A percentile compares a stretch with the other conserved stretches of the same genome.
phyloP scores from a whole-genome alignment of 2,888 invertebrate genomes.

The Ectemnius cavifrons region DNA sequence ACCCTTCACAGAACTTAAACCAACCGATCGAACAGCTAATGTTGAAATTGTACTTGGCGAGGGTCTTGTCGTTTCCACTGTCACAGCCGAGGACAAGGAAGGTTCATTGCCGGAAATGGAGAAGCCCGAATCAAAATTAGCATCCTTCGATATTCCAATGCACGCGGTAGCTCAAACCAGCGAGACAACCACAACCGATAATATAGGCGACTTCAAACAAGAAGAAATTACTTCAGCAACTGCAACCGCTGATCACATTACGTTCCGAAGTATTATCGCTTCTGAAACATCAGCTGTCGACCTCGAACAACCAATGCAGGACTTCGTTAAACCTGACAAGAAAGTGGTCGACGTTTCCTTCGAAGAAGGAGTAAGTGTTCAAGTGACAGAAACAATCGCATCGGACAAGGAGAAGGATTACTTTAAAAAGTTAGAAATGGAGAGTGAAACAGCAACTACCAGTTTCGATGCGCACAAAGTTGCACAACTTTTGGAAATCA shows the following conservation, averaged over 20 bases:
- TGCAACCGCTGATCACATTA: conserved; percentile 80
- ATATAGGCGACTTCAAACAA: conserved; percentile 68
- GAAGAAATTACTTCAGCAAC: conserved; percentile 77
- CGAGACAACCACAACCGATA: conserved; percentile 71
- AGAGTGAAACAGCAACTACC: conserved; percentile 74
- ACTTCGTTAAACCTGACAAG: conserved; percentile 71
- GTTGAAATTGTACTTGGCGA: conserved; percentile 71
- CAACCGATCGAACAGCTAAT: conserved; percentile 80
- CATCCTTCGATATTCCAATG: conserved; percentile 74
- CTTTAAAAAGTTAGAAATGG: conserved; percentile 59
- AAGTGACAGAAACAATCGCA: conserved; percentile 79
- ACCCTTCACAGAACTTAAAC: conserved; percentile 77
- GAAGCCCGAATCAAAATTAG: conserved; percentile 72
- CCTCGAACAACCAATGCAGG: conserved; percentile 68
- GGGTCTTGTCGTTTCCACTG: conserved; percentile 66
- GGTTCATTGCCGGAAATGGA: conserved; percentile 58
- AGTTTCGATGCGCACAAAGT: conserved; percentile 79
- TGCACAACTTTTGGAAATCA: conserved; percentile 81
- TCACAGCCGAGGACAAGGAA: conserved; percentile 69
- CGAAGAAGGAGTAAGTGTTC: conserved; percentile 79
- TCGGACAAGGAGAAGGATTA: conserved; percentile 78
- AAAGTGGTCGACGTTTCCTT: conserved; percentile 69
- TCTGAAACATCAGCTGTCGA: conserved; percentile 73
- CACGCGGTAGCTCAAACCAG: conserved; percentile 73
- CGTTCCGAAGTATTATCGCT: conserved; percentile 79